Evolutionary conservation across 2,888 invertebrate species (phyloP), one percentile per base, ranked within the genome.

Genomic region (Gortyna flavago): DNA sequence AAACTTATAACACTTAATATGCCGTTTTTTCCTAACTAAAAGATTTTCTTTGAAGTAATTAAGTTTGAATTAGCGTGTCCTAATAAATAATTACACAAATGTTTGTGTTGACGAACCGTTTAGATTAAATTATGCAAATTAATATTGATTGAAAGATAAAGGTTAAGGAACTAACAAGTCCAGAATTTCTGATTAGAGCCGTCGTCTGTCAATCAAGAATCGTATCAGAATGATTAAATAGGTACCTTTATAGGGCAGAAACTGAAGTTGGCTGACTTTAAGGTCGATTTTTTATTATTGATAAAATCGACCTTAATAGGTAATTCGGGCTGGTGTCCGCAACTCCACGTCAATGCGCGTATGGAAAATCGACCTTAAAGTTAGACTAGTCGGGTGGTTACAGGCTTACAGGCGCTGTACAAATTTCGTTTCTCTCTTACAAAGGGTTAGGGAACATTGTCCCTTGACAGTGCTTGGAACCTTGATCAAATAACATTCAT

Each of bases 161-260:
- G 79, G 83, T 65, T 69, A 65, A n/a, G 65, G 69, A 72, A 59
- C 72, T 44, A 25, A 72, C 84, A 29, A 41, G 72, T 71, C 66
- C 66, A 75, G 84, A 83, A 83, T 83, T 66, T 64, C 51, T 66
- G 70, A 83, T 83, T 57, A 54, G 80, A 51, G 25, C 75, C 84
- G n/a, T 83, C 75, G 69, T 59, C 57, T 54, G 64, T 25, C 48
- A 70, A 68, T 67, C 38, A 48, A 61, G 67, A 25, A 72, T 72
- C 72, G 21, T 57, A 61, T 38, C n/a, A 35, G 71, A 68, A 77
- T 41, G 6, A 59, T 25, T 72, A 64, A 44, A 41, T 68, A 41
- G 32, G 25, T 21, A 29, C 16, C 59, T 59, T 0, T 59, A 18
- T 7, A 59, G 29, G 29, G 16, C 29, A 29, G 59, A 7, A 29